These are phyloP conservation scores for Coturnix japonica DNA, from an alignment of 2,113 vertebrate genomes.

Conservation along the genomic window DNA sequence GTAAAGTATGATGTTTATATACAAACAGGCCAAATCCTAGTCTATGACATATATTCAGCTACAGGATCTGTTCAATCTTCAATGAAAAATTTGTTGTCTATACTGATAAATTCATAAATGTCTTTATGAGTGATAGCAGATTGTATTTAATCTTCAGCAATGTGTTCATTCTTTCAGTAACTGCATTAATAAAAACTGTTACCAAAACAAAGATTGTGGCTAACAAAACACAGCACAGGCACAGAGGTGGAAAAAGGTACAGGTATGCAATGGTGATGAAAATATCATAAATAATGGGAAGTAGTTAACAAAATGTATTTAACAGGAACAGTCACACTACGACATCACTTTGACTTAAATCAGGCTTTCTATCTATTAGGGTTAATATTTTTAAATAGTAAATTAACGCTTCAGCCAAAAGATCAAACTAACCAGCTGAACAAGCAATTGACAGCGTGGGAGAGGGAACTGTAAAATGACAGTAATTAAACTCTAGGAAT, in stretches of 20 bases:
- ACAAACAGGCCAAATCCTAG: neutral
- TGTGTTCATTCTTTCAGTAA: neutral
- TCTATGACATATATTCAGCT: neutral
- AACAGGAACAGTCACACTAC: neutral
- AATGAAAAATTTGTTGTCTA: neutral
- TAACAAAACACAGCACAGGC: neutral
- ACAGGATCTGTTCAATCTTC: neutral
- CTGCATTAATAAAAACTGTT: neutral
- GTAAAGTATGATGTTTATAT: neutral
- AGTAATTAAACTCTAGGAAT: neutral
- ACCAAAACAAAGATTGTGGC: neutral
- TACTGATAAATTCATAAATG: neutral
- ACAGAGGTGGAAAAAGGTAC: neutral
- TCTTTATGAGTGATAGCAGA: neutral
- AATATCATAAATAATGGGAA: neutral
- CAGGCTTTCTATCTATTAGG: neutral
- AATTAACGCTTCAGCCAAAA: neutral
- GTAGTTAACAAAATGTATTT: neutral
- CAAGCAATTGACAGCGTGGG: neutral
- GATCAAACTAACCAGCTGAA: neutral
- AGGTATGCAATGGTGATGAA: neutral
- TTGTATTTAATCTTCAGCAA: neutral
- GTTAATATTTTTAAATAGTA: neutral
- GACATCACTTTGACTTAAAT: neutral
- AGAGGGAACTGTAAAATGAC: neutral